Evolutionary conservation across 2,113 vertebrate species (phyloP), one percentile per base, ranked within the genome.

Genomic region (Anoura caudifer): DNA sequence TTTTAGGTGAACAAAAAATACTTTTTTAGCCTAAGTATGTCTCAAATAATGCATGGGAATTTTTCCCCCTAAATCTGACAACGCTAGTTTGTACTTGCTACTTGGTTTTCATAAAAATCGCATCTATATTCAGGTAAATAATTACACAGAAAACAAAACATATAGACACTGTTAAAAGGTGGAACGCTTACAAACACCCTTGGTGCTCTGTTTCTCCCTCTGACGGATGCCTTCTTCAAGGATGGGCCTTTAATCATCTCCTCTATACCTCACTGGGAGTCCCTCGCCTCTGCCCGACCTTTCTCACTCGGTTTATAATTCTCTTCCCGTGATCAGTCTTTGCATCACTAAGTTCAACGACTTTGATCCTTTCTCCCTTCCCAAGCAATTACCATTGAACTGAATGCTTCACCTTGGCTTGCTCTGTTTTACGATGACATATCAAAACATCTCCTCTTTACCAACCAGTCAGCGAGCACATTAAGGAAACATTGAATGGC

Each of bases 291-390:
- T 84, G 45, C 69, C 65, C 79, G 65, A 76, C 84, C 96, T 95
- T 91, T 84, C 79, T 92, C 12, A 31, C 83, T 95, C 0, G 0
- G 77, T 65, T 86, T 93, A n/a, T 83, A 80, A 95, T 91, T 96
- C 86, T 45, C 85, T 94, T 90, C 80, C 88, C 69, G 41, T 28
- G 75, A 87, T 91, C 93, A 56, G 75, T 94, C 76, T 97, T 77
- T 77, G 77, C 96, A 90, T 94, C 96, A 95, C 97, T 94, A 96
- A 96, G 85, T 95, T 97, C 81, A 96, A 63, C 72, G 81, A 88
- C 73, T 79, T 38, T 97, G 95, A 95, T 90, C 92, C 83, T 63
- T 70, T 83, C 93, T 96, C 72, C 61, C 50, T 92, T 97, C 76
- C 84, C 72, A 75, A 90, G 90, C 67, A 97, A 95, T 94, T 95